Conservation (phyloP, 2,797 vertebrate genomes). For the Lacerta bilineata region DNA sequence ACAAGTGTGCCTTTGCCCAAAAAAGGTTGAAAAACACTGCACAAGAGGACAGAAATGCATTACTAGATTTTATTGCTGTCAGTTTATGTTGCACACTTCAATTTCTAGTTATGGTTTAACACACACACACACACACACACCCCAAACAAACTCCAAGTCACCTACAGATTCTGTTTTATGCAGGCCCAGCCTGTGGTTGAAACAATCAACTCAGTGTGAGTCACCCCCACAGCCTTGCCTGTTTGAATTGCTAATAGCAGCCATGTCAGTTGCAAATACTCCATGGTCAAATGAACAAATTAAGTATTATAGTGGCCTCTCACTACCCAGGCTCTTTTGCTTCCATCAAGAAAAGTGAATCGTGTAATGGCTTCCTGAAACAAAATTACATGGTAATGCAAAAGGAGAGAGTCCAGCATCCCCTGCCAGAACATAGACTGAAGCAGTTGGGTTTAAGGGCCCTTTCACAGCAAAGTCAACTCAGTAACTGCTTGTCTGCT, state of each 20-base stretch:
- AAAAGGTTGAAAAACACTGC: too few relatives aligned
- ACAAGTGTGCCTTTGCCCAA: too few relatives aligned
- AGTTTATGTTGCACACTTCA: neutral
- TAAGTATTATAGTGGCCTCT: slow-evolving; percentile 13
- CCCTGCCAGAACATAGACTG: neutral
- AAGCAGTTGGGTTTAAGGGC: neutral
- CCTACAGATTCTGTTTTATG: neutral
- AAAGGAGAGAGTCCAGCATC: neutral
- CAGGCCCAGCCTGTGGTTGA: fast-evolving
- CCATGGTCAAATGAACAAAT: slow-evolving; percentile 26
- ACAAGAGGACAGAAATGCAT: neutral
- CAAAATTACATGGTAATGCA: slow-evolving; percentile 7
- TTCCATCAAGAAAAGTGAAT: slow-evolving; percentile 17
- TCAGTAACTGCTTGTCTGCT: slow-evolving; percentile 10
- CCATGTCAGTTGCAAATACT: slow-evolving; percentile 11
- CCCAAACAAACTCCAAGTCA: neutral
- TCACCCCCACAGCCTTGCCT: neutral
- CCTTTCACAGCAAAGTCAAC: neutral
- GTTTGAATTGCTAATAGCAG: neutral
- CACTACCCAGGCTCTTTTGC: slow-evolving; percentile 4
- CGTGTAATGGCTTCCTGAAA: slow-evolving; percentile 24
- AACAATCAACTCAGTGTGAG: neutral
- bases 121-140: too few relatives aligned
- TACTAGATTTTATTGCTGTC: neutral
- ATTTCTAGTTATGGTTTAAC: neutral